Base-by-base conservation (phyloP, 2,888 invertebrate genomes). In the Tortrix viridana region DNA sequence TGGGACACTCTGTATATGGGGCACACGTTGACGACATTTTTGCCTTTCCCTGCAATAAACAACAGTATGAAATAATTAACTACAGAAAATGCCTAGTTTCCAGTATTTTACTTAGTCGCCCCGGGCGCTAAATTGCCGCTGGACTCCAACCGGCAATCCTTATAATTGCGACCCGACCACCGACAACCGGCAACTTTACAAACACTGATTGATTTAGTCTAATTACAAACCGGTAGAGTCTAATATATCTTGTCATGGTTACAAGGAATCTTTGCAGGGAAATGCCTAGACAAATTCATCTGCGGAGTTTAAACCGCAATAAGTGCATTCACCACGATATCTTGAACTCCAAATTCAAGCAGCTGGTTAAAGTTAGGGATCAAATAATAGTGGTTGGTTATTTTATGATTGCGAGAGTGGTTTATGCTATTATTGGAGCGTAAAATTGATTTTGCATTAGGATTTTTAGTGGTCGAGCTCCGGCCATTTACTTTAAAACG, bases 181-280 rank as follows among this genome's bases (percentile, higher is more conserved):
- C 19, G 18, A 26, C 43, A 22, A 4, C 44, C 26, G 60, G 50
- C 43, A 32, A 59, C 41, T 44, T 37, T 38, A 37, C 47, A 38
- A 50, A 43, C 26, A 23, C 58, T 44, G 50, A 59, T 59, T 59
- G 50, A 59, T 59, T 59, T 43, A 59, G 32, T 32, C 41, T 58
- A 41, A 58, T 49, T 58, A 58, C 41, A 49, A 49, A 32, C 41
- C 26, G 20, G 58, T 43, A 59, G 43, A 50, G 41, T 50, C 20
- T 49, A 32, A 44, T 59, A 38, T 58, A 44, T 50, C 58, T 37
- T 59, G 26, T 58, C 48, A 26, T 32, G 32, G 12, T 19, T 50
- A 50, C 44, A 50, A 20, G 16, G 50, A 26, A 44, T 19, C 18
- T 58, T 50, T 26, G 43, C 19, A 26, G 14, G 18, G 41, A 12